Percentiles rank a stretch among this genome's conserved stretches.
phyloP scores from a whole-genome alignment of 2,797 vertebrate genomes.

The Oreonectes daqikongensis region DNA sequence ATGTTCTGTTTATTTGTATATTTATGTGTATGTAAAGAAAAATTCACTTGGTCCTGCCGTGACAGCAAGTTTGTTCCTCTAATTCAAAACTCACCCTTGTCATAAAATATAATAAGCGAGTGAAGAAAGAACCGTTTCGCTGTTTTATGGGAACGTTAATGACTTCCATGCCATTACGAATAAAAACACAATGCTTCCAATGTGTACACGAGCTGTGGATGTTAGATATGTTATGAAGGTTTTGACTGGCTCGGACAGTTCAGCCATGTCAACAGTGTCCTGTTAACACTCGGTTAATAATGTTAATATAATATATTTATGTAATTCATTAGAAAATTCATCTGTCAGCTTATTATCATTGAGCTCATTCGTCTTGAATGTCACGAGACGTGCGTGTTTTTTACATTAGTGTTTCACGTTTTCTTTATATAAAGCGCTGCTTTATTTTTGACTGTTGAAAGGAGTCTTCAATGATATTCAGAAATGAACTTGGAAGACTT shows the following conservation, averaged over 20 bases:
- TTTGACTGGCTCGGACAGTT: neutral
- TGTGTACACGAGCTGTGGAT: conserved; percentile 7
- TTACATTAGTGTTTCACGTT: neutral
- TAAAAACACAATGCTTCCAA: conserved; percentile 24
- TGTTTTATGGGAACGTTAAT: conserved; percentile 20
- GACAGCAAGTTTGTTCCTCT: conserved; percentile 12
- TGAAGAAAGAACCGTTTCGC: conserved; percentile 15
- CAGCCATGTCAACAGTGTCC: neutral
- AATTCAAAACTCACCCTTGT: conserved; percentile 27
- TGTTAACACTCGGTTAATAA: neutral
- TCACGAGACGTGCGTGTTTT: conserved; percentile 3
- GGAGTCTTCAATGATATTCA: neutral
- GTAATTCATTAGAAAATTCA: neutral
- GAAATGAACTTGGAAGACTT: neutral
- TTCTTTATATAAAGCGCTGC: too few species aligned
- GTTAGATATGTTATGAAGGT: neutral
- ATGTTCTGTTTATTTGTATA: too few species aligned
- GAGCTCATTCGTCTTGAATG: conserved; percentile 9
- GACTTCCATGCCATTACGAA: conserved; percentile 17
- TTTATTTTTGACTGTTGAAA: neutral
- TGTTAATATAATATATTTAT: neutral
- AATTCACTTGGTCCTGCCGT: neutral
- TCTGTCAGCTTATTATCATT: conserved; percentile 11
- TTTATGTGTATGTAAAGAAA: neutral
- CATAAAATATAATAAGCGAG: conserved; percentile 23